Percentiles rank a stretch among this genome's conserved stretches.
Evolutionary conservation across 1,140 invertebrate genomes (phyloP).

Genomic region (Zaprionus tsacasi): DNA sequence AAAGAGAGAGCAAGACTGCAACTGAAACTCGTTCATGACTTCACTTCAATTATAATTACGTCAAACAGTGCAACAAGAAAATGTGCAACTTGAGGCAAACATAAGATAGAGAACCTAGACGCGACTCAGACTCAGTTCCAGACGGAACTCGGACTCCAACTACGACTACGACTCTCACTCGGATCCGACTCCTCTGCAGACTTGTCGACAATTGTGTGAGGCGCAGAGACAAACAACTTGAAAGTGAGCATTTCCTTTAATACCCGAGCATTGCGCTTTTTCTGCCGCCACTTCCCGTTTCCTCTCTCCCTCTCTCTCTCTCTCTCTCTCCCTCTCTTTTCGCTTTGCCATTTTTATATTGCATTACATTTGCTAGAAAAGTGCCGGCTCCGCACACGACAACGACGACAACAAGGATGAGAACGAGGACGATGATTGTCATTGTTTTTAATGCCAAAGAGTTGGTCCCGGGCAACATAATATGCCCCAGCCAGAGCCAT

Average conservation of each 20-base stretch:
- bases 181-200: conserved; percentile 25
- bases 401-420: conserved; percentile 22
- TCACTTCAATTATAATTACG: conserved; percentile 84
- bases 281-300: neutral
- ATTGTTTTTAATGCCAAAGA: conserved; percentile 35
- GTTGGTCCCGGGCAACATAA: conserved; percentile 66
- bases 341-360: conserved; percentile 65
- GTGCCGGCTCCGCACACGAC: conserved; percentile 48
- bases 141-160: conserved; percentile 5
- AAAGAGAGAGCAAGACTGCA: conserved; percentile 21
- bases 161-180: conserved; percentile 2
- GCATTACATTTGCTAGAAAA: conserved; percentile 77
- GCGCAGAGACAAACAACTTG: conserved; percentile 53
- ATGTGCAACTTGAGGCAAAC: conserved; percentile 80
- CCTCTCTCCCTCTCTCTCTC: neutral
- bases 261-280: conserved; percentile 68
- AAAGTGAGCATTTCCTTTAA: conserved; percentile 82
- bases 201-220: conserved; percentile 62
- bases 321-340: conserved; percentile 17
- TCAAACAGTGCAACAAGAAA: conserved; percentile 82
- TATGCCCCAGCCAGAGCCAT: conserved; percentile 45
- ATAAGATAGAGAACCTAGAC: conserved; percentile 51
- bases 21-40: conserved; percentile 77
- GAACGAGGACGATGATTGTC: neutral
- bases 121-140: conserved; percentile 4